phyloP scores from a whole-genome alignment of 2,113 vertebrate species.

The Pseudorhombus dupliciocellatus region DNA sequence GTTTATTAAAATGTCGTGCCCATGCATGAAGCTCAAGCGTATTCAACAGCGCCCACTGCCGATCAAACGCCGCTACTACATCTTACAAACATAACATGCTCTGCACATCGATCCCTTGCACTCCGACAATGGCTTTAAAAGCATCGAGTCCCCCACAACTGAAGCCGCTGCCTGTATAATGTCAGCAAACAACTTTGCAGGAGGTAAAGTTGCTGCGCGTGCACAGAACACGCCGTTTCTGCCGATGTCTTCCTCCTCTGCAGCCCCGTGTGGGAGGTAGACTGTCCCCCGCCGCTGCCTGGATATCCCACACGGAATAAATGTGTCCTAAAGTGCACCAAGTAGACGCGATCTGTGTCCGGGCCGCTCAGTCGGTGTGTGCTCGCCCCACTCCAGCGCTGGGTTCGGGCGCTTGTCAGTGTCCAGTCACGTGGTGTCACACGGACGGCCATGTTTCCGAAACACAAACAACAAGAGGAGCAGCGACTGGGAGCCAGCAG shows the following conservation, averaged over 20 bases:
- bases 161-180: no score
- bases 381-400: slow-evolving; percentile 62
- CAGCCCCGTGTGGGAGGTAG: not conserved
- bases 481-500: slow-evolving; percentile 76
- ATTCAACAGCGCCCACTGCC: slow-evolving; percentile 39
- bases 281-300: not conserved
- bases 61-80: not conserved
- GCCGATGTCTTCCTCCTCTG: no score
- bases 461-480: slow-evolving; percentile 91
- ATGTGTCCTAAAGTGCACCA: not conserved
- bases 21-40: no score
- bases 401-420: slow-evolving; percentile 67
- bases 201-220: not conserved
- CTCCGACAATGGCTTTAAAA: not conserved
- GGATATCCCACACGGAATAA: no score
- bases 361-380: slow-evolving; percentile 59
- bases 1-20: no score
- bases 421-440: slow-evolving; percentile 84
- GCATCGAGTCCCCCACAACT: not conserved
- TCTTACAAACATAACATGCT: not conserved
- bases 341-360: not conserved
- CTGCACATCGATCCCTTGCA: not conserved
- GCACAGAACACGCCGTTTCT: no score
- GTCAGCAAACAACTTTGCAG: not conserved
- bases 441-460: slow-evolving; percentile 91